Evolutionary conservation across 2,113 vertebrate genomes (phyloP).

Genomic region (Aphelocoma coerulescens): DNA sequence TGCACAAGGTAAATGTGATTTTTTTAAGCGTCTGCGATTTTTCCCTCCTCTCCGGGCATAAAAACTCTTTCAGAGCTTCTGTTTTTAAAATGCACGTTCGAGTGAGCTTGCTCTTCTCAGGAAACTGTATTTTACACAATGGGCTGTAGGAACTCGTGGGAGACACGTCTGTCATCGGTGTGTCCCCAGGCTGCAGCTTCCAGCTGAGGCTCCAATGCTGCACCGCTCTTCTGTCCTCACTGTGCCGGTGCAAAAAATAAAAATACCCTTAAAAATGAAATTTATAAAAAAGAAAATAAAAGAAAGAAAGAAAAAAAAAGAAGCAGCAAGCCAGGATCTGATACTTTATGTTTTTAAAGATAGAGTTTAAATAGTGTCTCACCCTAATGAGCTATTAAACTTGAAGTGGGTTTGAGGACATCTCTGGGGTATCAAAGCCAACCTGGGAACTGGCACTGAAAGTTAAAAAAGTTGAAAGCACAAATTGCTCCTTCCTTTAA

Average conservation of each 20-base stretch:
- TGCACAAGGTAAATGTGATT: background rate
- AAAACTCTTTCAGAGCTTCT: background rate
- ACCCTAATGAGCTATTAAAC: rapidly evolving
- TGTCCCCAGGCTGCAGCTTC: background rate
- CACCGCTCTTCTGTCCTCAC: background rate
- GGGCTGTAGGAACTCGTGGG: background rate
- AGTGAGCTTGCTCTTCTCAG: background rate
- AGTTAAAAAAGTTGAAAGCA: background rate
- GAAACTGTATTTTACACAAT: background rate
- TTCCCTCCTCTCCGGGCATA: background rate
- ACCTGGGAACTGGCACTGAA: background rate
- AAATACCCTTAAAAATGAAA: background rate
- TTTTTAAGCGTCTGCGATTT: background rate
- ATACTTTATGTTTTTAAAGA: background rate
- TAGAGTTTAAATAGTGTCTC: background rate
- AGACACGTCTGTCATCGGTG: background rate
- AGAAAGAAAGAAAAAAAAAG: background rate
- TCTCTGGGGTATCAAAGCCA: background rate
- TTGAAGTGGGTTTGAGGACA: background rate
- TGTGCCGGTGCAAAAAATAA: background rate
- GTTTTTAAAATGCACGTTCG: rapidly evolving
- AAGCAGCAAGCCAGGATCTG: background rate
- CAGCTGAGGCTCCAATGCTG: background rate
- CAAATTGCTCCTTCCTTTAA: background rate
- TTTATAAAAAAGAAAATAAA: too few species aligned